These are phyloP conservation scores for Agrochola circellaris DNA, from an alignment of 2,888 invertebrate genomes.

Conservation along the genomic window DNA sequence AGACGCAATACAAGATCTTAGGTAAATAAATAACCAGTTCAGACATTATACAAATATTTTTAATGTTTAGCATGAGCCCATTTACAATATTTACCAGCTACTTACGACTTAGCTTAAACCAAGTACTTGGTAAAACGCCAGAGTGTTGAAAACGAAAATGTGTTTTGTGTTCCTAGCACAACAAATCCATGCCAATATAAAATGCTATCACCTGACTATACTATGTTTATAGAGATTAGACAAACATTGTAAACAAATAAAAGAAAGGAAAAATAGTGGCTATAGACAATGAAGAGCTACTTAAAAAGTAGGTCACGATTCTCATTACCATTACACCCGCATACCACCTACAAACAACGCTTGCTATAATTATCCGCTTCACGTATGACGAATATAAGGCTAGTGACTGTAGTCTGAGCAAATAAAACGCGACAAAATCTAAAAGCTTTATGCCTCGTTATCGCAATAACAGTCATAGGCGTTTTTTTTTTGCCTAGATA, in stretches of 20 bases:
- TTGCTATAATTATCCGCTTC: conserved; percentile 40
- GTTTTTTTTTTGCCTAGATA: not conserved
- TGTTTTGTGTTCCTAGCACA: not conserved
- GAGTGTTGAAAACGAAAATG: not conserved
- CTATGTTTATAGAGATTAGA: not conserved
- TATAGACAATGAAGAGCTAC: conserved; percentile 13
- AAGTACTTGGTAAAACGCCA: conserved; percentile 16
- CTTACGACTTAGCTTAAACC: not conserved
- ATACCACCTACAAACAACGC: conserved; percentile 44
- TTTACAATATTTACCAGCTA: conserved; percentile 18
- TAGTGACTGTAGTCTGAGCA: conserved; percentile 7
- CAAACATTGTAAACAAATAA: conserved; percentile 19
- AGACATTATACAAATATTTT: not conserved
- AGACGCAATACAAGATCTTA: not conserved
- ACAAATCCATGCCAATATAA: conserved; percentile 11
- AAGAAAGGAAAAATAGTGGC: conserved; percentile 2
- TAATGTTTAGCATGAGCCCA: not conserved
- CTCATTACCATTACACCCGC: conserved; percentile 58
- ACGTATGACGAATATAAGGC: conserved; percentile 1
- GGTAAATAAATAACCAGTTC: not conserved
- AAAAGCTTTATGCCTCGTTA: not conserved
- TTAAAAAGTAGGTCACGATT: conserved; percentile 47
- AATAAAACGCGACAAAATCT: not conserved
- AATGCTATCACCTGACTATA: conserved; percentile 9
- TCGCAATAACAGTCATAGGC: too few species aligned